phyloP scores from a whole-genome alignment of 2,888 invertebrate species.

The Mantis religiosa region DNA sequence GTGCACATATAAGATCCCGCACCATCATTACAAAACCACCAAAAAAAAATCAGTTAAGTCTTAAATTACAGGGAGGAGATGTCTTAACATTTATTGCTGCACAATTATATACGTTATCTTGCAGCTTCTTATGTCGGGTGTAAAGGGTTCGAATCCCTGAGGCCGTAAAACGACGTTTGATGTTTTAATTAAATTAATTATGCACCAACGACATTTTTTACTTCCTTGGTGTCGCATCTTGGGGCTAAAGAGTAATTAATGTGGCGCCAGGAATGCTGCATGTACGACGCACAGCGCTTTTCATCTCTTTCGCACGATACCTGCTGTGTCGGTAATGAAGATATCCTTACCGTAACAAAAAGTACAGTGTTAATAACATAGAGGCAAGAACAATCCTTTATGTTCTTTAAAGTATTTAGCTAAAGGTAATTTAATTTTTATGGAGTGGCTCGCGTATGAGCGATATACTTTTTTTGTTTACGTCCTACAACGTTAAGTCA shows the following conservation, averaged over 20 bases:
- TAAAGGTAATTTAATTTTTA: too few relatives aligned
- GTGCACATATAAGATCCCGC: not conserved
- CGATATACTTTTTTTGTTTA: too few relatives aligned
- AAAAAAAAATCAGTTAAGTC: not conserved
- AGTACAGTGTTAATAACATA: too few relatives aligned
- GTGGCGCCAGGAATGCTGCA: not conserved
- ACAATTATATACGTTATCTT: not conserved
- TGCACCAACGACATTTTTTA: not conserved
- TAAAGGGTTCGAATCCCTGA: not conserved
- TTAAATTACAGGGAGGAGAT: not conserved
- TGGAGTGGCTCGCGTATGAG: too few relatives aligned
- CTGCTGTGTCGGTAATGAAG: too few relatives aligned
- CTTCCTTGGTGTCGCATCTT: not conserved
- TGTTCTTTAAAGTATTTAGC: too few relatives aligned
- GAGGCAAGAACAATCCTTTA: too few relatives aligned
- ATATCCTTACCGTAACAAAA: too few relatives aligned
- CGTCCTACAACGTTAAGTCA: too few relatives aligned
- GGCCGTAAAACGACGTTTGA: not conserved
- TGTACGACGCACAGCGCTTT: not conserved
- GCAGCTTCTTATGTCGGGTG: not conserved
- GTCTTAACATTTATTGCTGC: not conserved
- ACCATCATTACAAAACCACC: not conserved
- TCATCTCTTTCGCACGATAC: not conserved
- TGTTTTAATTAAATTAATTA: not conserved
- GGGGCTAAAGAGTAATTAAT: not conserved